phyloP scores from a whole-genome alignment of 30 jellyfish, hydroid and myxozoan species.

The Nemopilema nomurai region DNA sequence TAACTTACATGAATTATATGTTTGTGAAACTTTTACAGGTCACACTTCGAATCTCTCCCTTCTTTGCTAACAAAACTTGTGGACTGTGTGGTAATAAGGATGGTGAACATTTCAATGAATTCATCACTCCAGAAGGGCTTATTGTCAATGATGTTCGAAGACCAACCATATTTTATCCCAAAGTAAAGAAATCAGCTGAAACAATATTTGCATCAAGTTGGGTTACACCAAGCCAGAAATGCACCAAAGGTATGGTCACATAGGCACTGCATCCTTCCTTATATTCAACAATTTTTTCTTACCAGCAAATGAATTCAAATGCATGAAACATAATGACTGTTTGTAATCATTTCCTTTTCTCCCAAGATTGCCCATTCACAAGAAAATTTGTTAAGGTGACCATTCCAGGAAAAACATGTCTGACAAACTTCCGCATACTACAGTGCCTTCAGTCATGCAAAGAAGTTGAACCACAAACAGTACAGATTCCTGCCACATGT shows the following conservation, averaged over 20 bases:
- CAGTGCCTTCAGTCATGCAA: conserved; percentile 46
- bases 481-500: conserved; percentile 54
- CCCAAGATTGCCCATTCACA: conserved; percentile 47
- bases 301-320: neutral
- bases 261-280: neutral
- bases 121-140: conserved; percentile 63
- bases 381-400: conserved; percentile 14
- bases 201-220: conserved; percentile 65
- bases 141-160: conserved; percentile 42
- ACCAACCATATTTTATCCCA: conserved; percentile 42
- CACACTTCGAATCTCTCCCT: conserved; percentile 50
- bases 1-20: too few species aligned
- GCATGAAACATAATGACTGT: neutral
- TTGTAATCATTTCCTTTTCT: too few species aligned
- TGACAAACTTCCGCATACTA: conserved; percentile 35
- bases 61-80: conserved; percentile 68
- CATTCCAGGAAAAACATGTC: conserved; percentile 25
- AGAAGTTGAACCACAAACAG: neutral
- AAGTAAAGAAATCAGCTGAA: conserved; percentile 32
- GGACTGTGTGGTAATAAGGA: conserved; percentile 81
- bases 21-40: conserved; percentile 12
- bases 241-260: conserved; percentile 39
- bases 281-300: too few species aligned
- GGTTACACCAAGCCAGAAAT: conserved; percentile 52
- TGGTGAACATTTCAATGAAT: conserved; percentile 62